Evolutionary conservation across 1,140 invertebrate species (phyloP).

Genomic region (Rhopalosiphum padi): DNA sequence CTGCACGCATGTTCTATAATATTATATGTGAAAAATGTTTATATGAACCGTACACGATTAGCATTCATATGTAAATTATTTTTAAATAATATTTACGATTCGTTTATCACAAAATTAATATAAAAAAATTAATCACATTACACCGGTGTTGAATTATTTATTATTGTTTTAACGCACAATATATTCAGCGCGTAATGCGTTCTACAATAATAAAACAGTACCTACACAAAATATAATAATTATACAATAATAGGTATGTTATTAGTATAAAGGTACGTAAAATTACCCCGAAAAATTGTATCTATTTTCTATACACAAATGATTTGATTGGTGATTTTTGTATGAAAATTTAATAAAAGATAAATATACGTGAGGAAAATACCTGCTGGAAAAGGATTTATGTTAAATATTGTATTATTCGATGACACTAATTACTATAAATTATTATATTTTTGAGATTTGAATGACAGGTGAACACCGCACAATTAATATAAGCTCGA

Average conservation of each 20-base stretch:
- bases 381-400: neutral
- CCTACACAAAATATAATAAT: neutral
- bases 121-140: constrained; percentile 3
- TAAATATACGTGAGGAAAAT: neutral
- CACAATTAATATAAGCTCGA: neutral
- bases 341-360: neutral
- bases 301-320: neutral
- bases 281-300: too few relatives aligned
- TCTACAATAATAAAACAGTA: neutral
- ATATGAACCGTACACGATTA: constrained; percentile 10
- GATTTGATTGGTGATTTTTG: neutral
- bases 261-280: too few relatives aligned
- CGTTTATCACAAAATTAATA: neutral
- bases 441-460: neutral
- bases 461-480: neutral
- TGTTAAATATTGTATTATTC: neutral
- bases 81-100: neutral
- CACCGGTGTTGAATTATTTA: constrained; percentile 3
- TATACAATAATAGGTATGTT: neutral
- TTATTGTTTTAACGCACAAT: neutral
- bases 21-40: constrained; percentile 38
- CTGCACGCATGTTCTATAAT: neutral
- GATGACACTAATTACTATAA: neutral
- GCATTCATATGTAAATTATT: constrained; percentile 17
- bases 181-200: neutral